phyloP scores from a whole-genome alignment of 2,797 vertebrate species.

The Rhabdomys pumilio region DNA sequence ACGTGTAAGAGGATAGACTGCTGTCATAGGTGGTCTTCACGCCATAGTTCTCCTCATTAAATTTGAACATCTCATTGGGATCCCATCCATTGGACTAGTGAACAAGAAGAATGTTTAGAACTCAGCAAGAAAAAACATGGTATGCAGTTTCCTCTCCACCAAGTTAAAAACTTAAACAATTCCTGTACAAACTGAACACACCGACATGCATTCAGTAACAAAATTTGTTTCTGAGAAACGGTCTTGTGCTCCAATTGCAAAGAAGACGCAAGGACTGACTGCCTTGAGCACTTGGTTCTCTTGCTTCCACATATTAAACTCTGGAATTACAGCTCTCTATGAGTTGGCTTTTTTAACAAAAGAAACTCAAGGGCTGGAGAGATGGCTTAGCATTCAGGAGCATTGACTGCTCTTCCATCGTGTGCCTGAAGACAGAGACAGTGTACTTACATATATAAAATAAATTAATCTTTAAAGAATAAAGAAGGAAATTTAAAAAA shows the following conservation, averaged over 20 bases:
- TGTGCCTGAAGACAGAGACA: no score
- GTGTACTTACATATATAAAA: no score
- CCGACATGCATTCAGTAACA: not conserved
- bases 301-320: not conserved
- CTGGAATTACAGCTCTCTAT: not conserved
- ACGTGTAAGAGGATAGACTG: slow-evolving; percentile 97
- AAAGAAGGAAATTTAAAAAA: not conserved
- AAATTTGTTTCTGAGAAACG: not conserved
- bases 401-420: no score
- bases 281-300: not conserved
- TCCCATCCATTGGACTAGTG: slow-evolving; percentile 96
- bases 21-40: slow-evolving; percentile 97
- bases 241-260: not conserved
- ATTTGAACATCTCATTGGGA: slow-evolving; percentile 97
- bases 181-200: not conserved
- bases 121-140: not conserved
- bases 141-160: not conserved
- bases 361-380: not conserved
- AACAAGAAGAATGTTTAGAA: slow-evolving; percentile 46
- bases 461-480: not conserved
- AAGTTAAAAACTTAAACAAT: not conserved
- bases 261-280: not conserved
- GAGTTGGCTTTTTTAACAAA: not conserved
- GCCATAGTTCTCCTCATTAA: slow-evolving; percentile 96
- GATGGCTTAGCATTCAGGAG: no score